Conservation (phyloP, 2,797 vertebrate species). For the Neosalanx taihuensis region DNA sequence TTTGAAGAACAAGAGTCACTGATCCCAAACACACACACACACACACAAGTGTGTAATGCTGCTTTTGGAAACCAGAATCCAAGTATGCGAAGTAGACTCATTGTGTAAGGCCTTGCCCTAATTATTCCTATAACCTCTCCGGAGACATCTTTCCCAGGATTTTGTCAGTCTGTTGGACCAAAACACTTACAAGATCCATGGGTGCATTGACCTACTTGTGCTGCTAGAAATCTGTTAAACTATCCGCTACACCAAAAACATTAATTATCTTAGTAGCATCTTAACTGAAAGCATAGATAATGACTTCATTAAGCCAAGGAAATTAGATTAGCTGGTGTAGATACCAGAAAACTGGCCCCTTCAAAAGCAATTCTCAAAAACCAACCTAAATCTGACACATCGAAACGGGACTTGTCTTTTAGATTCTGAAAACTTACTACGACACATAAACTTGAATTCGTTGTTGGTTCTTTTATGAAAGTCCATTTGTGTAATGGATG, state of each 20-base stretch:
- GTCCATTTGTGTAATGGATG: too few relatives aligned
- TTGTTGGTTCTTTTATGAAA: too few relatives aligned
- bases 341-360: neutral
- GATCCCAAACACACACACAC: too few relatives aligned
- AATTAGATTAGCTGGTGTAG: neutral
- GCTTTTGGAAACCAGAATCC: neutral
- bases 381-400: neutral
- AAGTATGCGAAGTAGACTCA: slow-evolving; percentile 23
- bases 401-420: neutral
- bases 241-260: neutral
- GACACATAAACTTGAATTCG: neutral
- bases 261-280: neutral
- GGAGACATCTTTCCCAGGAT: slow-evolving; percentile 54
- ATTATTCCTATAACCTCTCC: slow-evolving; percentile 53
- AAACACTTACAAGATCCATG: slow-evolving; percentile 47
- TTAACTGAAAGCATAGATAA: neutral
- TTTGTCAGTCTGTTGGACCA: slow-evolving; percentile 54
- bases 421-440: neutral
- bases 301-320: neutral
- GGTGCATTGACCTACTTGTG: slow-evolving; percentile 65
- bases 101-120: slow-evolving; percentile 45
- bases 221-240: slow-evolving; percentile 35
- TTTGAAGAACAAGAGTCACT: neutral
- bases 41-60: neutral
- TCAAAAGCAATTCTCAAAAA: neutral